Evolutionary conservation across 2,113 vertebrate genomes (phyloP), one percentile per base, ranked within the genome.

Genomic region (Menidia beryllina): DNA sequence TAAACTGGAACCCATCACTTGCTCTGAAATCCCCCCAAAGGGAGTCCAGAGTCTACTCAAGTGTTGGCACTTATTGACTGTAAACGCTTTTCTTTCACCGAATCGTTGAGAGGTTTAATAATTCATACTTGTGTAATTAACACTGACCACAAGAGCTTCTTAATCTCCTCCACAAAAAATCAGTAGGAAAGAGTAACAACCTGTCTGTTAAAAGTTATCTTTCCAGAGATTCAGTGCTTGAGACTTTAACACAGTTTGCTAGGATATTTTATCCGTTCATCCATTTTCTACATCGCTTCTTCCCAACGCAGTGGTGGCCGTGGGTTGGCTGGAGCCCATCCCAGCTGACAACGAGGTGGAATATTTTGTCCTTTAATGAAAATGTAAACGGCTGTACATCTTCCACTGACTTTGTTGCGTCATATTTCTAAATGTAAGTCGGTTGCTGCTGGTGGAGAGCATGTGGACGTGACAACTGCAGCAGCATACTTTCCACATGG

Each of bases 61-160:
- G 76, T 92, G 79, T 81, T 88, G 71, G 61, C 75, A 75, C 50
- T 67, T 86, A 92, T 92, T 71, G 91, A 92, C 84, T 39, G 41
- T 43, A 62, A 59, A 54, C 80, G 86, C 89, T 89, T 85, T 85
- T 87, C 79, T 90, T 91, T 93, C 87, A 89, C 88, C 76, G 45
- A 85, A 78, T 87, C 82, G 30, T 88, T 91, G 45, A 90, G 72
- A 54, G 53, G 48, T 50, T 93, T 81, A 92, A 93, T 94, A 86
- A 93, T 94, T 93, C 77, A 93, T 85, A 56, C 67, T 74, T 50
- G 54, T 77, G 88, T 91, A 91, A 92, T 90, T 88, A 87, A 92
- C 88, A 86, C 90, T 81, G 80, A 76, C 83, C 73, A 38, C 45
- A 54, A 59, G 30, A 74, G 50, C 75, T 75, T 69, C 69, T 81